These are phyloP conservation scores for Crotalus tigris DNA, from an alignment of 2,113 vertebrate genomes.

Conservation along the genomic window DNA sequence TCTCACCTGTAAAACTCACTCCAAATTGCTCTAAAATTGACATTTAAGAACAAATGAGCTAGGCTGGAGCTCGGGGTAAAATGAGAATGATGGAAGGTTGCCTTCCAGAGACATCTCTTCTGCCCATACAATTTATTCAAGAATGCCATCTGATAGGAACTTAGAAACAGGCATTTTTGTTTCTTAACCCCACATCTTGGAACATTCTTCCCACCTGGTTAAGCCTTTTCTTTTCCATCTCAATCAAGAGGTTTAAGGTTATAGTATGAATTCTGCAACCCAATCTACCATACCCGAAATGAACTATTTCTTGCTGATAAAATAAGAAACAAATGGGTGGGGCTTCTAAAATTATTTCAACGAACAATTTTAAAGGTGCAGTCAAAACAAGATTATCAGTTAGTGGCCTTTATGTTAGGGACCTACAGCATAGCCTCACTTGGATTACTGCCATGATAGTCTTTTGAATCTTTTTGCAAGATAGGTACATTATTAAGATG, in stretches of 20 bases:
- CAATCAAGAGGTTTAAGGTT: background rate
- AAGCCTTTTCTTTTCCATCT: background rate
- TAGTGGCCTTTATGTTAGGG: background rate
- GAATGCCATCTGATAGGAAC: background rate
- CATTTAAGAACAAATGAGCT: background rate
- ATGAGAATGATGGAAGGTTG: background rate
- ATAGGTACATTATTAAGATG: background rate
- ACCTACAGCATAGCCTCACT: background rate
- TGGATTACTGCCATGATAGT: background rate
- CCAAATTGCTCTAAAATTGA: background rate
- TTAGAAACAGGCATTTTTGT: background rate
- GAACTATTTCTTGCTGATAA: background rate
- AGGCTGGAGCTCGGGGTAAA: too few relatives aligned
- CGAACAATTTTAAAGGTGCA: background rate
- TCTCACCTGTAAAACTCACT: background rate
- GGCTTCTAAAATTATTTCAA: background rate
- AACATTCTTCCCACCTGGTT: background rate
- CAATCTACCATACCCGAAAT: background rate
- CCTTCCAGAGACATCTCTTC: background rate
- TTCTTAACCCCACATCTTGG: background rate
- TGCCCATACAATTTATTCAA: background rate
- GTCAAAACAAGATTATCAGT: background rate
- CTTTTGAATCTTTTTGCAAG: background rate
- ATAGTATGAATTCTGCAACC: background rate
- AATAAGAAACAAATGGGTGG: background rate